Conservation (phyloP, 2,888 invertebrate species). For the Troides oblongomaculatus region DNA sequence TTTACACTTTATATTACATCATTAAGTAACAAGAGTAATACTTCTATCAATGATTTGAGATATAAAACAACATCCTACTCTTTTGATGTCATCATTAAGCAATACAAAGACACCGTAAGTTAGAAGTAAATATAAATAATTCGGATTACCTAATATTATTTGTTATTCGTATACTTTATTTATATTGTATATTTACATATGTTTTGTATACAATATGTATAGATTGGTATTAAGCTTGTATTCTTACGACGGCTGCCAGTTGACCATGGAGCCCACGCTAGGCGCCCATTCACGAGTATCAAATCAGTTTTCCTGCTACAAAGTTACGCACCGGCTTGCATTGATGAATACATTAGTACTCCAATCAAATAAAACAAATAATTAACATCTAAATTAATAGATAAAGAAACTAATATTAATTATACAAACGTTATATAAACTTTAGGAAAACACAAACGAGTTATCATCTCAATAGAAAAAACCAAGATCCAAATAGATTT, state of each 20-base stretch:
- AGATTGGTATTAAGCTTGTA: background rate
- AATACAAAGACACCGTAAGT: too few relatives aligned
- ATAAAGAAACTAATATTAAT: too few relatives aligned
- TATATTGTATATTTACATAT: background rate
- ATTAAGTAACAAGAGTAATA: too few relatives aligned
- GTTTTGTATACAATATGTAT: background rate
- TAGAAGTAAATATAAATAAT: background rate
- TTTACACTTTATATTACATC: too few relatives aligned
- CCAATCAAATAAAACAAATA: background rate
- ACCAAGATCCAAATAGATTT: too few relatives aligned
- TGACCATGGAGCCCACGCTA: slow-evolving; percentile 38
- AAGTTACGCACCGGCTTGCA: background rate
- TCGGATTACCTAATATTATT: background rate
- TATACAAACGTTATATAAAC: too few relatives aligned
- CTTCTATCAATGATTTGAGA: too few relatives aligned
- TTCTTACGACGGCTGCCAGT: slow-evolving; percentile 22
- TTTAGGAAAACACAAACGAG: too few relatives aligned
- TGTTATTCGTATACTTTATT: background rate
- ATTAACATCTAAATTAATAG: too few relatives aligned
- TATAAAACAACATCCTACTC: too few relatives aligned
- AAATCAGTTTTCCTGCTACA: slow-evolving; percentile 33
- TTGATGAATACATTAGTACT: background rate
- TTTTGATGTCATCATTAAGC: too few relatives aligned
- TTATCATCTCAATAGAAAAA: too few relatives aligned
- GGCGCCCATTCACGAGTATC: slow-evolving; percentile 34